Evolutionary conservation across 2,113 vertebrate genomes (phyloP).

Genomic region (Rattus rattus): DNA sequence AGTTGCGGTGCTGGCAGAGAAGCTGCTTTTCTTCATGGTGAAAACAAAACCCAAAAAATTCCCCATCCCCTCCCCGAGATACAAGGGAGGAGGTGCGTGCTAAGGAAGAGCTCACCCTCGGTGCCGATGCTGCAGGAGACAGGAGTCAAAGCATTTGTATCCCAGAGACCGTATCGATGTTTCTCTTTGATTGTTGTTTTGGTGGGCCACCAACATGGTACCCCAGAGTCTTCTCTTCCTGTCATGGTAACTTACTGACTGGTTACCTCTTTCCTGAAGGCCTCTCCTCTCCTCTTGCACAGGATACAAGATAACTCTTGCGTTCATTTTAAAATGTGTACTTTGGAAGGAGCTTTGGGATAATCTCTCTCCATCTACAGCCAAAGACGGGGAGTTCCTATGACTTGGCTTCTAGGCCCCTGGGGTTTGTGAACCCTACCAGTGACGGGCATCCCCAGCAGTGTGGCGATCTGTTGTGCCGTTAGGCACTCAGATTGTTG

Average conservation of each 20-base stretch:
- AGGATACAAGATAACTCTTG: neutral
- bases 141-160: neutral
- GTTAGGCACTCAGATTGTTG: neutral
- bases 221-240: accelerated
- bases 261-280: neutral
- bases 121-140: neutral
- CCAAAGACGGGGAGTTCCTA: neutral
- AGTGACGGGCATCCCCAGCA: accelerated
- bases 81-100: neutral
- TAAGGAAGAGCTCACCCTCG: neutral
- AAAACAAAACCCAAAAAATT: neutral
- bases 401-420: accelerated
- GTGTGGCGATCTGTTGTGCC: accelerated
- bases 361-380: neutral
- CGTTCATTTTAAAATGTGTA: neutral
- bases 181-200: neutral
- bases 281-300: neutral
- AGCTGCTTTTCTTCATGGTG: neutral
- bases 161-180: neutral
- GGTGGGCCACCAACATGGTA: neutral
- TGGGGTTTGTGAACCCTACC: neutral
- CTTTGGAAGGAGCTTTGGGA: neutral
- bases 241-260: neutral
- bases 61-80: neutral
- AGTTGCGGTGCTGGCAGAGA: neutral